These are phyloP conservation scores for Polymixis lichenea DNA, from an alignment of 2,888 invertebrate species.

Conservation along the genomic window DNA sequence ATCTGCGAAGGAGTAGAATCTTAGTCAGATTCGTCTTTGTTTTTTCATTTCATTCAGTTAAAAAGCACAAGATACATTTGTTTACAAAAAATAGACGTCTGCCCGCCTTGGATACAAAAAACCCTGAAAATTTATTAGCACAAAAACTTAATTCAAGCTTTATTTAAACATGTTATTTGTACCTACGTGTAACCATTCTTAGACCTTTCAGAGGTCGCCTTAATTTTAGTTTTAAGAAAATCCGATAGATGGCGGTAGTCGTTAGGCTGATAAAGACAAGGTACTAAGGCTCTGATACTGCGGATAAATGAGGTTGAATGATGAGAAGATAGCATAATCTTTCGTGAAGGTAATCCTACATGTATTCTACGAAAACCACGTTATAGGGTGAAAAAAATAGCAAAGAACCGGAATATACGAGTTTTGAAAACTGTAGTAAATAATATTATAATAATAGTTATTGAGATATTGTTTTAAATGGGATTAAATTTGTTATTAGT, in stretches of 20 bases:
- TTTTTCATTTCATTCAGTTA: neutral
- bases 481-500: too few relatives aligned
- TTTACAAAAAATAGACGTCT: too few relatives aligned
- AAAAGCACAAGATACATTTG: neutral
- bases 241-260: conserved; percentile 57
- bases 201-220: neutral
- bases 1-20: neutral
- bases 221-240: conserved; percentile 21
- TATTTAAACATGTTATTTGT: neutral
- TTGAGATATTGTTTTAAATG: neutral
- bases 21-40: too few relatives aligned
- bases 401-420: neutral
- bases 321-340: conserved; percentile 47
- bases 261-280: conserved; percentile 50
- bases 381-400: neutral
- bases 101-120: too few relatives aligned
- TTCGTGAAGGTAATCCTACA: conserved; percentile 7
- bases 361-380: neutral
- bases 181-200: neutral
- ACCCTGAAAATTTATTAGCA: neutral
- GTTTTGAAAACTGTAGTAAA: neutral
- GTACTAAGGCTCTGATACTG: conserved; percentile 38
- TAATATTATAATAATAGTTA: neutral
- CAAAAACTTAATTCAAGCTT: conserved; percentile 2
- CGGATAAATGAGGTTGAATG: conserved; percentile 47